Base-by-base conservation (phyloP, 1,140 invertebrate genomes). In the Lamellibrachia luymesi region DNA sequence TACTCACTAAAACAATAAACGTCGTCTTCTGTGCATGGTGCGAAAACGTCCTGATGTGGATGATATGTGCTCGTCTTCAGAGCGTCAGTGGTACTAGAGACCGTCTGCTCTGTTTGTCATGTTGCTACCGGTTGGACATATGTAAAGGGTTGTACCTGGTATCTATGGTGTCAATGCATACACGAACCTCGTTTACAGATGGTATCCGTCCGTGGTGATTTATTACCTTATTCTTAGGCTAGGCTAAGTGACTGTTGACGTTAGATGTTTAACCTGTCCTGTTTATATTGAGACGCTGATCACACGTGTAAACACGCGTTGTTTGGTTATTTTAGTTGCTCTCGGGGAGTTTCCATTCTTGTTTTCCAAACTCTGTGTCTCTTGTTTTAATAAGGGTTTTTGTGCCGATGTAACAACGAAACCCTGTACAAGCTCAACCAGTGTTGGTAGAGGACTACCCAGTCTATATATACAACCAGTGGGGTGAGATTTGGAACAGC, bases 1-100 rank as follows among this genome's bases (percentile, higher is more conserved):
- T 80, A 80, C 64, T 80, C 17, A 80, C 64, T 80, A 80, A 80
- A 80, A 80, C 64, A 80, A 80, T 80, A 80, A 80, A 80, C 64
- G 64, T 80, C 64, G 64, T 17, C 64, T 80, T 80, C 64, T 80
- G 13, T 80, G 25, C 64, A 80, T 80, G 64, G 64, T 80, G 64
- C 64, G 64, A 80, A 80, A 22, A 80, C 17, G 17, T 22, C 64
- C 64, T 80, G 17, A 22, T 80, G 17, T 22, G 2, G 64, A 80
- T 22, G 0, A 80, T 22, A 80, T 22, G 13, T 80, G 1, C 2
- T 22, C 64, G 2, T 80, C 64, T 22, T 80, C 64, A 80, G 25
- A 8, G 17, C 17, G 64, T 80, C 64, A 80, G 64, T 22, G 13
- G 13, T 80, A 80, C 13, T 22, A 10, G 17, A 22, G 64, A 80